Evolutionary conservation across 2,113 vertebrate genomes (phyloP), one percentile per base, ranked within the genome.

Genomic region (Bolborhynchus lineola): DNA sequence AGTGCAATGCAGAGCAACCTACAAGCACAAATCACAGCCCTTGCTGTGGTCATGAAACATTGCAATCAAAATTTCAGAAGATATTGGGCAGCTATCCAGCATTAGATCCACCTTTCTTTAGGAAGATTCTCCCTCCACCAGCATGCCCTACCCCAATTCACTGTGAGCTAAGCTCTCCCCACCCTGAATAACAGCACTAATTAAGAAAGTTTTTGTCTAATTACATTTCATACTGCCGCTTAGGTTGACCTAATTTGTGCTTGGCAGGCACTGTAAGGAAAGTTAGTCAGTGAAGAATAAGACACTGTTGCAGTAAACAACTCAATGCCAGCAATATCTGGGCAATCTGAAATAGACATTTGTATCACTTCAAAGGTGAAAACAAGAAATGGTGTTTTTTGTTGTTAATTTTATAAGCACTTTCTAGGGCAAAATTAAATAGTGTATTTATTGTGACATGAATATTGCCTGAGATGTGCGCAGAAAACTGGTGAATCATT

Each of bases 161-260:
- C 16, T 74, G 55, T 95, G 95, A 97, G 88, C 88, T 97, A 97
- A 95, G 75, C 84, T 78, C 90, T 95, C 95, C 85, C 93, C 95
- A 89, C 95, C 96, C 93, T 94, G 47, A 79, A 59, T 71, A 93
- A 82, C 88, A 90, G 81, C 84, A 82, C 79, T 95, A 94, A 96
- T 96, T 93, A 97, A 95, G 90, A 94, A 97, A 95, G 84, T 84
- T 96, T 93, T 83, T 70, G 57, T 64, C 92, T 93, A 92, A 96
- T 96, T 96, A 96, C 96, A 91, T 95, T 97, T 93, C 81, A 91
- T 83, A 92, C 88, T 24, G 41, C 75, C 0, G 25, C 95, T 97
- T 96, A 96, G 92, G 81, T 89, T 97, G 97, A 98, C 96, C 98
- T 96, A 96, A 96, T 97, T 98, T 97, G 88, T 94, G 88, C 52